These are phyloP conservation scores for Tenebrosternarchus preto DNA, from an alignment of 2,113 vertebrate genomes.

Conservation along the genomic window DNA sequence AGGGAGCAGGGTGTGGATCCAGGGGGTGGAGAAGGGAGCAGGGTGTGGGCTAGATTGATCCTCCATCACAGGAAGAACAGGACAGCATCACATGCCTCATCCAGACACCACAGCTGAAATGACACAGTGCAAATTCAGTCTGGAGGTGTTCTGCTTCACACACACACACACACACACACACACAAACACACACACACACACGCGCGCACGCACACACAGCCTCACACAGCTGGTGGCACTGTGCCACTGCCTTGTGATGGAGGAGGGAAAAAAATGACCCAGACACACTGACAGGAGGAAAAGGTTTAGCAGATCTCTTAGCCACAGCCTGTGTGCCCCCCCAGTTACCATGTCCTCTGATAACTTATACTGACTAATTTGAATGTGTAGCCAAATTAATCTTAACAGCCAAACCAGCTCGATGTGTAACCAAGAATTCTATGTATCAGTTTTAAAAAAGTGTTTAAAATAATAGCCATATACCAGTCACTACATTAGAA, in stretches of 20 bases:
- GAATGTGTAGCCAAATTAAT: too few relatives aligned
- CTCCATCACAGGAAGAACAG: slow-evolving; percentile 25
- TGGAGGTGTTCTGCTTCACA: slow-evolving; percentile 14
- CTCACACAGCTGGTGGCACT: not conserved
- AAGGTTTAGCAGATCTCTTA: not conserved
- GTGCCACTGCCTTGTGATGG: not conserved
- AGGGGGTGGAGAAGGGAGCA: not conserved
- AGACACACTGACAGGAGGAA: not conserved
- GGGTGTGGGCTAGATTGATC: not conserved
- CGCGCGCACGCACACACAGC: not conserved
- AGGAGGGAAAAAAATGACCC: not conserved
- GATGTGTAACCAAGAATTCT: too few relatives aligned
- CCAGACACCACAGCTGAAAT: slow-evolving; percentile 23
- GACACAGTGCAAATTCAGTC: slow-evolving; percentile 35
- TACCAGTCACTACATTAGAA: too few relatives aligned
- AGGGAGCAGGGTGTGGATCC: not conserved
- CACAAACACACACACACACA: slow-evolving; percentile 20
- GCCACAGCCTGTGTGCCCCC: too few relatives aligned
- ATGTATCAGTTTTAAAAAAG: too few relatives aligned
- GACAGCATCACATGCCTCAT: slow-evolving; percentile 41
- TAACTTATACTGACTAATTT: too few relatives aligned
- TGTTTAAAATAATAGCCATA: too few relatives aligned
- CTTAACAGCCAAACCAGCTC: too few relatives aligned
- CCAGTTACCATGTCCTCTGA: too few relatives aligned
- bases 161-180: slow-evolving; percentile 7